Conservation (phyloP, 1,140 invertebrate genomes). For the Pollicipes pollicipes region DNA sequence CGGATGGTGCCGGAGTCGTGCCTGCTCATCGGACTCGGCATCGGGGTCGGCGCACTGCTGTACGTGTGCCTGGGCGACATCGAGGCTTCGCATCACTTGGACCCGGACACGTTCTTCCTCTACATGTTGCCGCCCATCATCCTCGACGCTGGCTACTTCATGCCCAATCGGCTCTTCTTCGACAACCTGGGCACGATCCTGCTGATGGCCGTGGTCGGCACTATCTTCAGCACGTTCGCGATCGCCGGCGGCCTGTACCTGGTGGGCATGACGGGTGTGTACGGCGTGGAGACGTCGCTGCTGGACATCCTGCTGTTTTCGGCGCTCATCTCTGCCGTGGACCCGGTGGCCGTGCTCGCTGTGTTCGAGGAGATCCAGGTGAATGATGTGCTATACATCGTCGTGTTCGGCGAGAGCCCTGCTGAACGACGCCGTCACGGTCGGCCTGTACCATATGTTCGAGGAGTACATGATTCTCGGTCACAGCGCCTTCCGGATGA, state of each 20-base stretch:
- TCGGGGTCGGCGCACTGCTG: no score
- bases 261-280: slow-evolving; percentile 61
- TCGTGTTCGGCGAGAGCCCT: slow-evolving; percentile 97
- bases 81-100: no score
- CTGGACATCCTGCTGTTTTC: slow-evolving; percentile 84
- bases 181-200: slow-evolving; percentile 92
- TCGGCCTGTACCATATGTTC: slow-evolving; percentile 87
- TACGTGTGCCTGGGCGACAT: no score
- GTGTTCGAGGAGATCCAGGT: no score
- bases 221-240: slow-evolving; percentile 83
- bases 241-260: slow-evolving; percentile 78
- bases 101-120: slow-evolving; percentile 85
- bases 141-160: slow-evolving; percentile 90
- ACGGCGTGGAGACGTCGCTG: slow-evolving; percentile 50
- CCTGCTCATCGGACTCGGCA: no score
- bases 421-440: slow-evolving; percentile 90
- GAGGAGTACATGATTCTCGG: slow-evolving; percentile 78
- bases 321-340: slow-evolving; percentile 90
- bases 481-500: slow-evolving; percentile 39
- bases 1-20: no score
- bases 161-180: slow-evolving; percentile 79
- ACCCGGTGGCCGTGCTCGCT: slow-evolving; percentile 92
- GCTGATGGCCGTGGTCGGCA: slow-evolving; percentile 86
- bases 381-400: slow-evolving; percentile 95
- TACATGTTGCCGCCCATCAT: slow-evolving; percentile 94